Evolutionary conservation across 1,140 invertebrate species (phyloP).

Genomic region (Heterodera schachtii): DNA sequence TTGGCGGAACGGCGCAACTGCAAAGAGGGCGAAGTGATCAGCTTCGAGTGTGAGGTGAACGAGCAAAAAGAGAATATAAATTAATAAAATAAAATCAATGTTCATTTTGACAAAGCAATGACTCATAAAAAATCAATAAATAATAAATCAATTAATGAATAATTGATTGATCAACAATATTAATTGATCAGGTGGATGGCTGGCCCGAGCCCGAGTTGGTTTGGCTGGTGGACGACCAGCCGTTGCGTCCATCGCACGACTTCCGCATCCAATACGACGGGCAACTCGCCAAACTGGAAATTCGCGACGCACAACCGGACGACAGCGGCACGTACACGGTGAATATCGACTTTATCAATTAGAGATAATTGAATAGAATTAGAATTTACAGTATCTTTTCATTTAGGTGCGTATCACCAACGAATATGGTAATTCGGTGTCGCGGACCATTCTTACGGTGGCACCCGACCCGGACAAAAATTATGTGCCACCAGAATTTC

Average conservation of each 20-base stretch:
- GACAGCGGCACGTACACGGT: constrained; percentile 63
- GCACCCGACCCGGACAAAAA: constrained; percentile 64
- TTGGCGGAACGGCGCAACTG: constrained; percentile 1
- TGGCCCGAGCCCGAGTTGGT: constrained; percentile 62
- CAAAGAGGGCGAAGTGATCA: constrained; percentile 64
- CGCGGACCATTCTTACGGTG: constrained; percentile 58
- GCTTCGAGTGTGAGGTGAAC: constrained; percentile 59
- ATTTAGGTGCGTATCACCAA: constrained; percentile 51
- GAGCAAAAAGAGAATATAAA: not conserved
- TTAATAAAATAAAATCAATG: no score
- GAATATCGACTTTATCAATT: constrained; percentile 12
- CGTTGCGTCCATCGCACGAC: constrained; percentile 62
- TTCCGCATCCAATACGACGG: constrained; percentile 64
- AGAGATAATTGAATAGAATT: not conserved
- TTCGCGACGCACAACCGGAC: constrained; percentile 63
- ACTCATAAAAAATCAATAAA: no score
- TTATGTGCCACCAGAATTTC: constrained; percentile 62
- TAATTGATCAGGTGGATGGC: constrained; percentile 50
- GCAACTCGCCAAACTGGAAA: constrained; percentile 61
- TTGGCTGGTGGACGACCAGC: constrained; percentile 64
- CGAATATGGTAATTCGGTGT: constrained; percentile 56
- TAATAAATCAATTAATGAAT: not conserved
- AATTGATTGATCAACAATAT: constrained; percentile 7
- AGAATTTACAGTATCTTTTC: not conserved
- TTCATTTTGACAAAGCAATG: no score